Base-by-base conservation (phyloP, 2,797 vertebrate genomes). In the Aeoliscus strigatus region DNA sequence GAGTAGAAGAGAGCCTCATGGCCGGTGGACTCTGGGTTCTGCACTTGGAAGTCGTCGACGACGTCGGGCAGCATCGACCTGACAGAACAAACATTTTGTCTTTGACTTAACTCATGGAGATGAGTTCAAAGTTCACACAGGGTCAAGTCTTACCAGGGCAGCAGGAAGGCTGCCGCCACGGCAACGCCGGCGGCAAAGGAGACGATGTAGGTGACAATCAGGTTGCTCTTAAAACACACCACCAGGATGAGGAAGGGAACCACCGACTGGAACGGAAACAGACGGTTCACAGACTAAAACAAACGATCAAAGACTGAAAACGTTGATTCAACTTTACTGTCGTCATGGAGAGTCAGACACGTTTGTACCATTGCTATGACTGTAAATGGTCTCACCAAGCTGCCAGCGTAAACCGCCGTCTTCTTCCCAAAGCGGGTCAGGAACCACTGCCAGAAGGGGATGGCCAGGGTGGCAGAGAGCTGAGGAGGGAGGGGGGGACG, bases 61-160 rank as follows among this genome's bases (percentile, higher is more conserved):
- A 97, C 96, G 0, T 98, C 96, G 0, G 96, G 96, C 50, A 98
- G 85, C 96, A 98, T 99, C 28, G 96, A 99, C 96, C 96, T 98
- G 64, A 2, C 41, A 5, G 40, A 8, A 9, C 31, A 9, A 2
- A 2, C 28, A 5, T 12, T 18, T 35, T 38, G n/a, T n/a, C n/a
- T n/a, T n/a, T n/a, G n/a, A n/a, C n/a, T n/a, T n/a, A n/a, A n/a
- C n/a, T n/a, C n/a, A n/a, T n/a, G n/a, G 0, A 8, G 5, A 4
- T 30, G 6, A 2, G n/a, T 15, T 23, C 6, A 4, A 5, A 9
- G 2, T 1, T 9, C n/a, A 4, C 11, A 10, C 14, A 10, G 15
- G 14, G 29, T 31, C 3, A 15, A 14, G 3, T 43, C 90, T 88
- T 66, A 98, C 96, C 96, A 99, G 23, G 96, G 94, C 37, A 99